A percentile compares a stretch with the other conserved stretches of the same genome.
phyloP scores from a whole-genome alignment of 2,113 vertebrate species.

The Vombatus ursinus region DNA sequence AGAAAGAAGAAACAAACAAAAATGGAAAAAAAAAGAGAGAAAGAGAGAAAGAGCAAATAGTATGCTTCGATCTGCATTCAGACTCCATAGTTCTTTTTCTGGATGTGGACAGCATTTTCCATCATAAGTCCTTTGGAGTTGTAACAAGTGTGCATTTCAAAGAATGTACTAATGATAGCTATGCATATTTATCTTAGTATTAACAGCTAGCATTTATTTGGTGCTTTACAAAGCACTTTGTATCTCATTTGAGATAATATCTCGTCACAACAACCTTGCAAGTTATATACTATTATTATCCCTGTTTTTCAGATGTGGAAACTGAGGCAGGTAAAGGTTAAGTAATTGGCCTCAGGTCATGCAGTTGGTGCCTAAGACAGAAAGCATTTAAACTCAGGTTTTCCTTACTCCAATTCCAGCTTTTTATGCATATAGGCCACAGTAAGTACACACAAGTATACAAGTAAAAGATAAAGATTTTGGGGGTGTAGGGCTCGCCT shows the following conservation, averaged over 20 bases:
- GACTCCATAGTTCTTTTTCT: no score
- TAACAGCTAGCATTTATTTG: background rate
- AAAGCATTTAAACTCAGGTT: background rate
- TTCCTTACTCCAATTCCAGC: background rate
- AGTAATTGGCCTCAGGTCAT: background rate
- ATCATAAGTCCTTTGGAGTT: background rate
- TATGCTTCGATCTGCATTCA: no score
- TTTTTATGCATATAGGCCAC: background rate
- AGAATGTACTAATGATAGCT: background rate
- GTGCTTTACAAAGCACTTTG: background rate
- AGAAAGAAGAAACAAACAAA: no score
- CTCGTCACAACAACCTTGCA: background rate
- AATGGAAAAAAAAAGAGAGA: no score
- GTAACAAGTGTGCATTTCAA: background rate
- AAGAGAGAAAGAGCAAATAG: no score
- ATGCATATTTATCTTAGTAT: background rate
- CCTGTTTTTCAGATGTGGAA: background rate
- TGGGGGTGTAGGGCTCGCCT: background rate
- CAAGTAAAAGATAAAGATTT: background rate
- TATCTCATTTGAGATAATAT: background rate
- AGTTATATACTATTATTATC: background rate
- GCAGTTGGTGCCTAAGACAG: background rate
- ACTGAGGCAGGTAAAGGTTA: background rate
- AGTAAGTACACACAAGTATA: background rate
- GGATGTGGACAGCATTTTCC: no score